Percentiles rank a stretch among this genome's conserved stretches.
phyloP scores from a whole-genome alignment of 2,113 vertebrate species.

The Damaliscus lunatus region DNA sequence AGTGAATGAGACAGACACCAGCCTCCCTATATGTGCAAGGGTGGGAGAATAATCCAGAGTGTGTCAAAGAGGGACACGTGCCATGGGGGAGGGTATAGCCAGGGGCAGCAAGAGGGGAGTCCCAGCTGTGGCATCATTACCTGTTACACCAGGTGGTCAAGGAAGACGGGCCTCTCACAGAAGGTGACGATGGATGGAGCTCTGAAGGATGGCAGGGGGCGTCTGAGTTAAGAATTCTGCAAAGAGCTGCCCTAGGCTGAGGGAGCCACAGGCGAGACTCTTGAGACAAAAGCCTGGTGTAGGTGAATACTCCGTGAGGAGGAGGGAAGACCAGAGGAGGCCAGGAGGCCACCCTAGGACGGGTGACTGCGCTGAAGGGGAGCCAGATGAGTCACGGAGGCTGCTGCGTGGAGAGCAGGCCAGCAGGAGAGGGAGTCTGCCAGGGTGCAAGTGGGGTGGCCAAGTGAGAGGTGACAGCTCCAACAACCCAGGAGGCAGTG shows the following conservation, averaged over 20 bases:
- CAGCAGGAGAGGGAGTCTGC: rapidly evolving
- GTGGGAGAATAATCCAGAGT: background rate
- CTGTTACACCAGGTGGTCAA: background rate
- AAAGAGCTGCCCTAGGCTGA: background rate
- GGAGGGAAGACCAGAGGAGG: background rate
- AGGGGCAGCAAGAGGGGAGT: background rate
- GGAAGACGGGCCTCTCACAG: background rate
- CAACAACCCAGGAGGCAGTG: background rate
- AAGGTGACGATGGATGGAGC: background rate
- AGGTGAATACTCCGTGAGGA: background rate
- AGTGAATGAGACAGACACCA: background rate
- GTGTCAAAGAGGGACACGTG: too few species aligned
- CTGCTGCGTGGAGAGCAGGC: rapidly evolving
- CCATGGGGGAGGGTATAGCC: background rate
- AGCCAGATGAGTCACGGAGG: rapidly evolving
- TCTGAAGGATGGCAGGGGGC: background rate
- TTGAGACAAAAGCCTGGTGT: background rate
- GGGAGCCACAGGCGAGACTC: background rate
- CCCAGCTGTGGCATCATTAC: too few species aligned
- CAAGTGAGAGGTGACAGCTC: background rate
- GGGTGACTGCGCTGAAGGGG: background rate
- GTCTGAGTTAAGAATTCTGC: background rate
- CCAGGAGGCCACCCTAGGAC: background rate
- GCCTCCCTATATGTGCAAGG: background rate
- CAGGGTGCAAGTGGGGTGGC: background rate